phyloP scores from a whole-genome alignment of 2,797 vertebrate species.

The Myiothlypis coronata region DNA sequence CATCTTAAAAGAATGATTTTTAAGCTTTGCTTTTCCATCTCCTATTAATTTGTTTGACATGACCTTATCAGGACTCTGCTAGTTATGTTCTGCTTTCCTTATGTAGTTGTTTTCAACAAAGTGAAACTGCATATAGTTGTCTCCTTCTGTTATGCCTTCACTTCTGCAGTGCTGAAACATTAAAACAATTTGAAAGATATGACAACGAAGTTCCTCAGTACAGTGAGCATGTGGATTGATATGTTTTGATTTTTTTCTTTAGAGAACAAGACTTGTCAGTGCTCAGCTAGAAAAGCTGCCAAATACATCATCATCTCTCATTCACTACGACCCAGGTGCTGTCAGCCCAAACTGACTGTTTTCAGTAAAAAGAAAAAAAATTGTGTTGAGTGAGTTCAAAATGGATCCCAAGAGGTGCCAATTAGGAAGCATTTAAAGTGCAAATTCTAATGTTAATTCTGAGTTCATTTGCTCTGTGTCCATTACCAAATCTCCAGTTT shows the following conservation, averaged over 20 bases:
- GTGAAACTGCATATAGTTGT: conserved; percentile 63
- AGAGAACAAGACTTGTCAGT: conserved; percentile 66
- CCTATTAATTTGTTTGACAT: conserved; percentile 42
- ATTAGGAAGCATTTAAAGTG: conserved; percentile 52
- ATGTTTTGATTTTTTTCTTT: conserved; percentile 65
- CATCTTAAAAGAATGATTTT: neutral
- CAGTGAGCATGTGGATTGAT: conserved; percentile 65
- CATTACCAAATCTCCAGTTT: neutral
- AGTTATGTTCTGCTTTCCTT: conserved; percentile 39
- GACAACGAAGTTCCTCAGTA: conserved; percentile 61
- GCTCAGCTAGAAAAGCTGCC: conserved; percentile 60
- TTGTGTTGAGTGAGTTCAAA: conserved; percentile 35
- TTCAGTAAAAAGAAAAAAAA: conserved; percentile 58
- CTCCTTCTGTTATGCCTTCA: conserved; percentile 56
- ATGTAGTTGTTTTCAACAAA: conserved; percentile 43
- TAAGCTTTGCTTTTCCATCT: neutral
- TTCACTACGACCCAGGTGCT: conserved; percentile 67
- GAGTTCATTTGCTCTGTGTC: conserved; percentile 3
- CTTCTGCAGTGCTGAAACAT: conserved; percentile 17
- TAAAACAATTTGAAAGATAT: conserved; percentile 64
- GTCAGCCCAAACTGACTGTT: conserved; percentile 59
- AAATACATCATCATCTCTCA: conserved; percentile 46
- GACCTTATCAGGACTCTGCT: conserved; percentile 61
- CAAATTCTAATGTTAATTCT: conserved; percentile 49
- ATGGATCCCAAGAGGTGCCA: conserved; percentile 48